Percentiles rank a stretch among this genome's conserved stretches.
Evolutionary conservation across 2,797 vertebrate genomes (phyloP).

Genomic region (Craterocephalus amniculus): DNA sequence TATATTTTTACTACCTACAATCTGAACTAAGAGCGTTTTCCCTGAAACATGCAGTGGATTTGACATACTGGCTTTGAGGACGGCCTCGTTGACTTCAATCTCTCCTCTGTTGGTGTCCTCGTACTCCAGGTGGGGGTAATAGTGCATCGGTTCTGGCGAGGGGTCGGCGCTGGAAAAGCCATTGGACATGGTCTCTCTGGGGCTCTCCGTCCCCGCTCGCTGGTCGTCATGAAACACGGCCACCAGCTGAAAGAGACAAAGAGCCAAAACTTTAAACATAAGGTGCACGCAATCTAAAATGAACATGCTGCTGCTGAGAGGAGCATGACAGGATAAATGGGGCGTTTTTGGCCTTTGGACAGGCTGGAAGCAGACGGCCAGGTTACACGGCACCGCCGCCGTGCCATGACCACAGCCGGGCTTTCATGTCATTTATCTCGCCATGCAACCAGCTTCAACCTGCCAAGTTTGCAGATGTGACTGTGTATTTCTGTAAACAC

Average conservation of each 20-base stretch:
- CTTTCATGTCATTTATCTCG: conserved; percentile 51
- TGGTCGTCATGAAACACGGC: conserved; percentile 88
- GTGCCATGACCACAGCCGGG: conserved; percentile 39
- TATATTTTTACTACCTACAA: too few species aligned
- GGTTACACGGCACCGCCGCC: conserved; percentile 31
- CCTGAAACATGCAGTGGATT: background rate
- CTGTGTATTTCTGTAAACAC: conserved; percentile 19
- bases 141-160: conserved; percentile 81
- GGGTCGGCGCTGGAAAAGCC: conserved; percentile 80
- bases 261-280: conserved; percentile 10
- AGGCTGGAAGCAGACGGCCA: conserved; percentile 24
- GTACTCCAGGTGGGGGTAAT: conserved; percentile 82
- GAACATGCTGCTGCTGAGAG: conserved; percentile 6
- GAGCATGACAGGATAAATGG: conserved; percentile 9
- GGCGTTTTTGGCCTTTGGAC: conserved; percentile 21
- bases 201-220: conserved; percentile 70
- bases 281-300: conserved; percentile 2
- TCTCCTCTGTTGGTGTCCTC: conserved; percentile 84
- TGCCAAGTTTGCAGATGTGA: conserved; percentile 43
- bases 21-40: background rate
- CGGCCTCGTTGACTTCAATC: conserved; percentile 92
- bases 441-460: conserved; percentile 38
- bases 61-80: conserved; percentile 90
- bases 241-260: conserved; percentile 83
- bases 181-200: conserved; percentile 63